A percentile compares a stretch with the other conserved stretches of the same genome.
Evolutionary conservation across 1,140 invertebrate genomes (phyloP).

Genomic region (Drosophila watanabei): DNA sequence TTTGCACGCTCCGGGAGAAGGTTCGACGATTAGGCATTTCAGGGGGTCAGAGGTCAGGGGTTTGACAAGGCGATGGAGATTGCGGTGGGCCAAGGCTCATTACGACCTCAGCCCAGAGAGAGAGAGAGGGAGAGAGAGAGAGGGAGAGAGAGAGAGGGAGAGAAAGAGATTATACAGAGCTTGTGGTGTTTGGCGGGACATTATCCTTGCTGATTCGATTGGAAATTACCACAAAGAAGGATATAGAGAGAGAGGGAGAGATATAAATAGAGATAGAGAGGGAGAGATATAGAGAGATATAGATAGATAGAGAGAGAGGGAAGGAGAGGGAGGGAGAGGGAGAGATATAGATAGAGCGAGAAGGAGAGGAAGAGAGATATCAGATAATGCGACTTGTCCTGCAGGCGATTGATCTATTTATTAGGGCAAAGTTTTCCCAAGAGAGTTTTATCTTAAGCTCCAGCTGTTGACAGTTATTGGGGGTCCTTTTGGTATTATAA

Average conservation of each 20-base stretch:
- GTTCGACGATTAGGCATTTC: slow-evolving; percentile 15
- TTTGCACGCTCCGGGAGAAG: not conserved
- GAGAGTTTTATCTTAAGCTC: not conserved
- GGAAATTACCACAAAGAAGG: slow-evolving; percentile 10
- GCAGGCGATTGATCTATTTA: slow-evolving; percentile 10
- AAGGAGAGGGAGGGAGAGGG: too few species aligned
- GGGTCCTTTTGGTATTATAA: not conserved
- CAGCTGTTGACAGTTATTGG: not conserved
- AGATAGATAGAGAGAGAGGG: not conserved
- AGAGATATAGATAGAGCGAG: too few species aligned
- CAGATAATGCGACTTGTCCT: slow-evolving; percentile 6
- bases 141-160: not conserved
- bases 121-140: not conserved
- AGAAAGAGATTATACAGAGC: slow-evolving; percentile 10
- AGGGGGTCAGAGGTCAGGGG: not conserved
- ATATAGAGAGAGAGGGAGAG: not conserved
- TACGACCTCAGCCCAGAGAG: slow-evolving; percentile 14
- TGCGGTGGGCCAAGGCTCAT: slow-evolving; percentile 39
- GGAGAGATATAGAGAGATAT: too few species aligned
- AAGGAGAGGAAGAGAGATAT: not conserved
- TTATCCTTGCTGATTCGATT: slow-evolving; percentile 20
- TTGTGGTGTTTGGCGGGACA: slow-evolving; percentile 19
- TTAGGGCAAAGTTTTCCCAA: not conserved
- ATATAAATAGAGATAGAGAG: not conserved
- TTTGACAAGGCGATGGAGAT: not conserved